These are phyloP conservation scores for Psittacula cyanocephala DNA, from an alignment of 2,113 vertebrate genomes.

Conservation along the genomic window DNA sequence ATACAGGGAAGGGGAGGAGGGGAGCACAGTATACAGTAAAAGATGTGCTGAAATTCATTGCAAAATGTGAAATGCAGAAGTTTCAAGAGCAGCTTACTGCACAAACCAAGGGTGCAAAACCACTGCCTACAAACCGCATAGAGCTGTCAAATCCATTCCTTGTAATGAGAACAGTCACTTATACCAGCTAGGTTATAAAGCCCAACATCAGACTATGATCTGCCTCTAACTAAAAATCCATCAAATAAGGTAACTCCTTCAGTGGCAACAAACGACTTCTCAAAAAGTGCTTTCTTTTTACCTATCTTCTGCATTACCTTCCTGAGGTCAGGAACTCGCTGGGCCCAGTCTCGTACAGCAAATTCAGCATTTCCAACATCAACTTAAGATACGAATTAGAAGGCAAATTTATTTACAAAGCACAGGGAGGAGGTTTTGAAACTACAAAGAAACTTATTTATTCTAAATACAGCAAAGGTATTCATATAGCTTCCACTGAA, in stretches of 20 bases:
- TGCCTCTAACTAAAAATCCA: neutral
- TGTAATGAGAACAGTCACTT: neutral
- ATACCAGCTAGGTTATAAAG: neutral
- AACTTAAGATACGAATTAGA: neutral
- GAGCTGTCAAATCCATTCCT: neutral
- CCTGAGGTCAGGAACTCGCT: neutral
- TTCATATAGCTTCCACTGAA: neutral
- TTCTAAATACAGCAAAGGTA: neutral
- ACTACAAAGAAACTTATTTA: neutral
- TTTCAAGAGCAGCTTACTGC: neutral
- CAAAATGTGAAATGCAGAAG: neutral
- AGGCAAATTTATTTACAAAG: neutral
- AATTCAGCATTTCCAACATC: neutral
- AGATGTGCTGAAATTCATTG: neutral
- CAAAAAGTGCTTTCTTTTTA: neutral
- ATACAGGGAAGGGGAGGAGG: neutral
- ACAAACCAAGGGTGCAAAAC: neutral
- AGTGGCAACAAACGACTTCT: neutral
- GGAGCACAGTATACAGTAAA: neutral
- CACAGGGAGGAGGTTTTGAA: neutral
- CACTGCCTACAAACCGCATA: neutral
- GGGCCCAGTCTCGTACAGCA: neutral
- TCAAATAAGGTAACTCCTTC: neutral
- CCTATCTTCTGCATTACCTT: neutral
- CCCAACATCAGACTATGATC: neutral